Percentiles rank a stretch among this genome's conserved stretches.
Conservation (phyloP, 2,797 vertebrate genomes). For the Amblyopsis hoosieri region DNA sequence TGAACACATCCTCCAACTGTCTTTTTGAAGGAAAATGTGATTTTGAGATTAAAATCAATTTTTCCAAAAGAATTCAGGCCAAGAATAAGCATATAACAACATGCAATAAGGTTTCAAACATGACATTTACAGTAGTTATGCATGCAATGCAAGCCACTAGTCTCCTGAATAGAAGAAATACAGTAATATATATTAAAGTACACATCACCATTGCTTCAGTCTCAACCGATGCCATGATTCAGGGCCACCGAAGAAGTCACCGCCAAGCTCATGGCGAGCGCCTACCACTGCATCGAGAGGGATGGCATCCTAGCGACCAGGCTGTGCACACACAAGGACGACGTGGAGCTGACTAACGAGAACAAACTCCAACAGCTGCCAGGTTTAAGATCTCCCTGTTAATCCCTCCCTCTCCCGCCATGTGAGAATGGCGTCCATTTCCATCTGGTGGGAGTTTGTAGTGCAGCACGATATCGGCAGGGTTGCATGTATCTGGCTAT, state of each 20-base stretch:
- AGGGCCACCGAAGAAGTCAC: constrained; percentile 92
- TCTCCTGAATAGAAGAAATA: no score
- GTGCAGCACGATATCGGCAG: background rate
- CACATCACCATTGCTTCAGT: no score
- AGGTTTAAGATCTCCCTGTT: constrained; percentile 71
- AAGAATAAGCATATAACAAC: no score
- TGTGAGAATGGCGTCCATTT: background rate
- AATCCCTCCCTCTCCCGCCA: background rate
- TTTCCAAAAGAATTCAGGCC: no score
- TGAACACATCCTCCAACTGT: no score
- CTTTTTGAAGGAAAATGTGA: no score
- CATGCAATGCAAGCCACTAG: no score
- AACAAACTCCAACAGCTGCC: constrained; percentile 84
- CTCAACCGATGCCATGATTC: constrained; percentile 11
- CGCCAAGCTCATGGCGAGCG: constrained; percentile 78
- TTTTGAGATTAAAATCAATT: no score
- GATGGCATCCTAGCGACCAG: constrained; percentile 93
- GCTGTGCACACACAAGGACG: constrained; percentile 95
- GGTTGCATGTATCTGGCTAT: background rate
- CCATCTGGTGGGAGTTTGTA: background rate
- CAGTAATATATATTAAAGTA: no score
- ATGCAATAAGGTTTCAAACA: no score
- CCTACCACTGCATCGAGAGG: constrained; percentile 83
- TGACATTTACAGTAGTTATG: no score
- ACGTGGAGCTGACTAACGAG: constrained; percentile 92